Base-by-base conservation (phyloP, 2,888 invertebrate genomes). In the Cryptocheilus praepositus region DNA sequence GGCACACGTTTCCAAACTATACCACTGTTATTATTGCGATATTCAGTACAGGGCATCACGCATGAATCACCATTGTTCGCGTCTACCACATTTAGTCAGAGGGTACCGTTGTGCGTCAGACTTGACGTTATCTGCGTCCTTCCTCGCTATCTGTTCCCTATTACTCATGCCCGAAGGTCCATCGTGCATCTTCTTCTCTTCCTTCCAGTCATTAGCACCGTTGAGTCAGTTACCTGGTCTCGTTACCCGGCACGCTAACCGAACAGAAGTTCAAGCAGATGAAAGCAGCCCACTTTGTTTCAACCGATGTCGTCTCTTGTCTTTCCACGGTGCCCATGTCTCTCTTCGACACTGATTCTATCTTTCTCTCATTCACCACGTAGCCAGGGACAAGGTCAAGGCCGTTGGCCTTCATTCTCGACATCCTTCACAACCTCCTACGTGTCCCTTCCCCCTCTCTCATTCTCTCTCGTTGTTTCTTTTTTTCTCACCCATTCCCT, bases 321-420 rank as follows among this genome's bases (percentile, higher is more conserved):
- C 49, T 71, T 57, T 53, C 62, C 64, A 61, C 58, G 16, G 18
- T 36, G 51, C 21, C 53, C 11, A 8, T 36, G 28, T 56, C 43
- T 46, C 28, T 19, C 25, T 16, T 45, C 22, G 21, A 21, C 18
- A 22, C 28, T 55, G 49, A 57, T 52, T 61, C 43, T 57, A 49
- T 18, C 56, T 67, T 56, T 65, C 55, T 62, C 67, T 60, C 65
- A 65, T 70, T 73, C 73, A 71, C 71, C 68, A 73, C 74, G 75
- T 76, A 77, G 77, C 76, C 77, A 81, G 77, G 80, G 83, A 86
- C 83, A 82, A 83, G 87, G 86, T 87, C 86, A 87, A 87, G 86
- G 86, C 83, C 85, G 83, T 81, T 83, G 81, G 81, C 82, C 83
- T 81, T 73, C 81, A 74, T 80, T 76, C 76, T 73, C 70, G 73